phyloP scores from a whole-genome alignment of 2,113 vertebrate species.

The Jacana jacana region DNA sequence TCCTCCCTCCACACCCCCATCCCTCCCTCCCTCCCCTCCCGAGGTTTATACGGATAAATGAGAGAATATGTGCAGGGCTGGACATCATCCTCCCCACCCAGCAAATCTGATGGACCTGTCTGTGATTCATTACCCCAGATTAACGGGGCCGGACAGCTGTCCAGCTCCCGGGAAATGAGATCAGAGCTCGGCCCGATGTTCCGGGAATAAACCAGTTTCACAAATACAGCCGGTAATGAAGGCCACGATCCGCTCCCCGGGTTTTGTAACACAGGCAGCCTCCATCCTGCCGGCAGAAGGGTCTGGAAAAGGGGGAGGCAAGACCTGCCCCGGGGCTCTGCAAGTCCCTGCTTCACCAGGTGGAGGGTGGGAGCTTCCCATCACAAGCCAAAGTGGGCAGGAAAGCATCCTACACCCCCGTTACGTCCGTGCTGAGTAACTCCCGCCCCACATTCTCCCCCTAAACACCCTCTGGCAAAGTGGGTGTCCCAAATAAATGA shows the following conservation, averaged over 20 bases:
- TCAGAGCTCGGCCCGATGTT: neutral
- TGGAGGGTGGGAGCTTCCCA: neutral
- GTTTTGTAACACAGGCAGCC: neutral
- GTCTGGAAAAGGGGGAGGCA: neutral
- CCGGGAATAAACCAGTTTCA: neutral
- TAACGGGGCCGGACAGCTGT: conserved; percentile 48
- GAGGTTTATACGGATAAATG: neutral
- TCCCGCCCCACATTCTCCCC: neutral
- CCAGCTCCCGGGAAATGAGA: conserved; percentile 41
- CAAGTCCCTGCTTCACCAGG: neutral
- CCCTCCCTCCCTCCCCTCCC: neutral
- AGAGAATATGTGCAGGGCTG: conserved; percentile 4
- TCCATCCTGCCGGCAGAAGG: neutral
- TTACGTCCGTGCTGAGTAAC: rapidly evolving
- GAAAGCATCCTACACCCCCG: neutral
- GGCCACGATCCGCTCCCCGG: neutral
- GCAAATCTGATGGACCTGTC: conserved; percentile 44
- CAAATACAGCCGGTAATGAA: neutral
- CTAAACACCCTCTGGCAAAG: neutral
- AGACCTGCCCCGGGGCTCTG: neutral
- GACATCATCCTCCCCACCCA: conserved; percentile 43
- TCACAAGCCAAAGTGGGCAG: rapidly evolving
- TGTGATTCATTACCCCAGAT: conserved; percentile 56
- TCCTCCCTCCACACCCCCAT: neutral
- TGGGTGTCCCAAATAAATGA: neutral